A percentile compares a stretch with the other conserved stretches of the same genome.
These are phyloP conservation scores for Rhabdophis nuchalis DNA, from an alignment of 2,797 vertebrate genomes.

Conservation along the genomic window DNA sequence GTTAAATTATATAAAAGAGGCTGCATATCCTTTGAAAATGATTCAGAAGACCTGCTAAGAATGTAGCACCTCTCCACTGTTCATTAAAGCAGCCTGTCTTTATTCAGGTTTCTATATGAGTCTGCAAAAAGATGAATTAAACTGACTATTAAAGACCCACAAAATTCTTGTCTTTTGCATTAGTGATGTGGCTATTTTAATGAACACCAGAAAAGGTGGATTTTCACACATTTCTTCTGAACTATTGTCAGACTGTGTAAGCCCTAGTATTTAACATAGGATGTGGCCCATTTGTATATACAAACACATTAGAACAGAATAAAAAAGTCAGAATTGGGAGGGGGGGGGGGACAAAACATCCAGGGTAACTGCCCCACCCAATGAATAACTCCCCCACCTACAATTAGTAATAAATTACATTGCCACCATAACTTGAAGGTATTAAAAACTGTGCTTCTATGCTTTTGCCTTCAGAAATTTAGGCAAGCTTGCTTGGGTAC, in stretches of 20 bases:
- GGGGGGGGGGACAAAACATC: not conserved
- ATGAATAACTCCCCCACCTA: not conserved
- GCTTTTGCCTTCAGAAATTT: not conserved
- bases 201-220: not conserved
- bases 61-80: not conserved
- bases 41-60: not conserved
- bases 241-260: conserved; percentile 11
- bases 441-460: conserved; percentile 2
- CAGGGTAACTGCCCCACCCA: conserved; percentile 21
- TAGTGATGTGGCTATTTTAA: not conserved
- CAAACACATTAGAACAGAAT: conserved; percentile 42
- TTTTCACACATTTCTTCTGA: conserved; percentile 33
- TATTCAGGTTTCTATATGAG: not conserved
- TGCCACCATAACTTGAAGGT: conserved; percentile 7
- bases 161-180: not conserved
- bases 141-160: not conserved
- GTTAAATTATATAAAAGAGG: not conserved
- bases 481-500: not conserved
- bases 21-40: not conserved
- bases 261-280: conserved; percentile 15
- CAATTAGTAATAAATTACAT: conserved; percentile 12
- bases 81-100: not conserved
- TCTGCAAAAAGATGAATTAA: not conserved
- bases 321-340: conserved; percentile 6
- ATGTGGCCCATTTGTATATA: conserved; percentile 37